phyloP scores from a whole-genome alignment of 2,113 vertebrate genomes.

The Takifugu bimaculatus region DNA sequence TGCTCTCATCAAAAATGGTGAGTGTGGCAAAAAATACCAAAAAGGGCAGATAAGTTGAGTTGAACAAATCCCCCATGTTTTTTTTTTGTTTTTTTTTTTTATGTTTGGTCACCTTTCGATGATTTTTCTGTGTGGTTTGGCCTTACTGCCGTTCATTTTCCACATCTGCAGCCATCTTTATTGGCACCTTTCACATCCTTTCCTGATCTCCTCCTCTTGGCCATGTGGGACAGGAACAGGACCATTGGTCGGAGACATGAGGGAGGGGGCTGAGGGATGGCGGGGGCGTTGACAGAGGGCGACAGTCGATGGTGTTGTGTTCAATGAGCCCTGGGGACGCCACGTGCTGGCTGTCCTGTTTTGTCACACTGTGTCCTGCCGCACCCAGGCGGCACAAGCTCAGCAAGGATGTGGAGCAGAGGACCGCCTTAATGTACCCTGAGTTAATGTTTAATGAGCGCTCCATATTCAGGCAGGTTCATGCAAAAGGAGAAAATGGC shows the following conservation, averaged over 20 bases:
- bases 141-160: slow-evolving; percentile 26
- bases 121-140: not conserved
- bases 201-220: slow-evolving; percentile 28
- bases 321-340: slow-evolving; percentile 55
- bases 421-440: slow-evolving; percentile 55
- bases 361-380: slow-evolving; percentile 48
- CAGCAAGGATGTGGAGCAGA: slow-evolving; percentile 21
- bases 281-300: slow-evolving; percentile 14
- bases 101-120: no score
- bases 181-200: slow-evolving; percentile 31
- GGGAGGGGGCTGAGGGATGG: slow-evolving; percentile 21
- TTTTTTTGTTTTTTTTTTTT: no score
- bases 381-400: slow-evolving; percentile 22
- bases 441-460: slow-evolving; percentile 72
- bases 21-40: slow-evolving; percentile 29
- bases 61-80: no score
- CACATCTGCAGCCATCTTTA: slow-evolving; percentile 6
- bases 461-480: slow-evolving; percentile 54
- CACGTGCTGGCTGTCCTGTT: slow-evolving; percentile 48
- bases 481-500: slow-evolving; percentile 63
- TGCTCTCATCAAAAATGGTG: slow-evolving; percentile 44
- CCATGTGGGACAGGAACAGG: slow-evolving; percentile 47
- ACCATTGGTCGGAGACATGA: slow-evolving; percentile 12
- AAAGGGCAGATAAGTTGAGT: slow-evolving; percentile 5
- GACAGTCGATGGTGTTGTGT: slow-evolving; percentile 45